Conservation (phyloP, 2,888 invertebrate species). For the Trissolcus japonicus region DNA sequence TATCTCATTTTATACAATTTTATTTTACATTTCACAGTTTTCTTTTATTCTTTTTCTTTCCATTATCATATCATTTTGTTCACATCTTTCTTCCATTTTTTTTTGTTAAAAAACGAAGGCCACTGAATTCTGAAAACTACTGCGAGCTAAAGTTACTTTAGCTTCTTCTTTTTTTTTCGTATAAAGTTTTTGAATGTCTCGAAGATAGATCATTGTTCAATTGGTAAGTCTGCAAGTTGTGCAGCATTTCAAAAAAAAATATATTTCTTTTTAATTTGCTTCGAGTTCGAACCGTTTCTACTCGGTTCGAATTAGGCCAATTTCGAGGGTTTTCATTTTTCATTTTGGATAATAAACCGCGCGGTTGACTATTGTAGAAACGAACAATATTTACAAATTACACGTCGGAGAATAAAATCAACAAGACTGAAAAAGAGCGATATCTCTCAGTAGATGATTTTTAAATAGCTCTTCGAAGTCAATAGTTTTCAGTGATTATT, state of each 20-base stretch:
- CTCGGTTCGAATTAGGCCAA: constrained; percentile 28
- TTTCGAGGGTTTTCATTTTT: constrained; percentile 2
- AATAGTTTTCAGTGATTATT: too few species aligned
- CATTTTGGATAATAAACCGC: not conserved
- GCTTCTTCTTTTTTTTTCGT: constrained; percentile 26
- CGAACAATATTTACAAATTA: not conserved
- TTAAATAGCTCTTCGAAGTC: too few species aligned
- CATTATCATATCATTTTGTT: constrained; percentile 25
- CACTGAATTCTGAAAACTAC: constrained; percentile 65
- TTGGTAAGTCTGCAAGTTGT: not conserved
- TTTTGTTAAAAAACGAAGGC: constrained; percentile 64
- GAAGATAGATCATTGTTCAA: constrained; percentile 1
- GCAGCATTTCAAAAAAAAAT: constrained; percentile 11
- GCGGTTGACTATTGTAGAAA: too few species aligned
- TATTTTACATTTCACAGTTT: constrained; percentile 52
- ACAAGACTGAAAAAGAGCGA: too few species aligned
- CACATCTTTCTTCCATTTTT: constrained; percentile 5
- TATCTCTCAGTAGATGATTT: too few species aligned
- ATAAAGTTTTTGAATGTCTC: constrained; percentile 3
- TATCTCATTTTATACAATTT: constrained; percentile 49
- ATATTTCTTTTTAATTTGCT: constrained; percentile 10
- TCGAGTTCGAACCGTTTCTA: constrained; percentile 21
- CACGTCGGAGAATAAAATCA: not conserved
- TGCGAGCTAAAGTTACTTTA: constrained; percentile 58
- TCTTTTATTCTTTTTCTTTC: constrained; percentile 12